Evolutionary conservation across 2,797 vertebrate species (phyloP).

Genomic region (Peromyscus eremicus): DNA sequence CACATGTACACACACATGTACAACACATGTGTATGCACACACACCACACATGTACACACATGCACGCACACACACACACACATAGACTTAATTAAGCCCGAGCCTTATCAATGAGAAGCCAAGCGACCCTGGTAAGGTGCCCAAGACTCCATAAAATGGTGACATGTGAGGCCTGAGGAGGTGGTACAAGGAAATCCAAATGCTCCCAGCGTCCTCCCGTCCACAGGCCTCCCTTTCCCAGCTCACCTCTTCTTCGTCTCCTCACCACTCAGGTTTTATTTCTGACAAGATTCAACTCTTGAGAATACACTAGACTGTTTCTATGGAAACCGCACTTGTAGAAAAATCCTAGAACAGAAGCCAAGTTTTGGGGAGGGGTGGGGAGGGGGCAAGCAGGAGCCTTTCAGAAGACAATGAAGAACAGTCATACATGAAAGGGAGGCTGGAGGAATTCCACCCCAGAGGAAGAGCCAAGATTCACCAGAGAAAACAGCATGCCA

Average conservation of each 20-base stretch:
- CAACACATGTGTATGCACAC: too few relatives aligned
- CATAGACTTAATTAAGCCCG: neutral
- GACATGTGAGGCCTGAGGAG: neutral
- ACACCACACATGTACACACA: neutral
- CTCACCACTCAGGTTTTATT: constrained; percentile 14
- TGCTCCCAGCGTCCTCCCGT: neutral
- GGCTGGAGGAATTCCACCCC: neutral
- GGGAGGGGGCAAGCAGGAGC: neutral
- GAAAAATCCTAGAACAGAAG: constrained; percentile 63
- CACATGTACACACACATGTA: too few relatives aligned
- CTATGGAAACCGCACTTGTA: constrained; percentile 37
- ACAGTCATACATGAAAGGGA: neutral
- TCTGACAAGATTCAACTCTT: constrained; percentile 26
- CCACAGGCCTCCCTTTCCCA: neutral
- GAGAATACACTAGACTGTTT: constrained; percentile 34
- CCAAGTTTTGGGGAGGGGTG: constrained; percentile 14
- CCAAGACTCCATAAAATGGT: neutral
- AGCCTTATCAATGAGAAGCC: neutral
- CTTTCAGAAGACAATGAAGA: constrained; percentile 12
- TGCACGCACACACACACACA: neutral
- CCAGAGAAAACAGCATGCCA: neutral
- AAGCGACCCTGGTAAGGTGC: neutral
- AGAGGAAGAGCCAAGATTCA: neutral
- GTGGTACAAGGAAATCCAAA: neutral
- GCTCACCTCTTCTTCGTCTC: neutral